Evolutionary conservation across 2,113 vertebrate genomes (phyloP), one percentile per base, ranked within the genome.

Genomic region (Porphyrio hochstetteri): DNA sequence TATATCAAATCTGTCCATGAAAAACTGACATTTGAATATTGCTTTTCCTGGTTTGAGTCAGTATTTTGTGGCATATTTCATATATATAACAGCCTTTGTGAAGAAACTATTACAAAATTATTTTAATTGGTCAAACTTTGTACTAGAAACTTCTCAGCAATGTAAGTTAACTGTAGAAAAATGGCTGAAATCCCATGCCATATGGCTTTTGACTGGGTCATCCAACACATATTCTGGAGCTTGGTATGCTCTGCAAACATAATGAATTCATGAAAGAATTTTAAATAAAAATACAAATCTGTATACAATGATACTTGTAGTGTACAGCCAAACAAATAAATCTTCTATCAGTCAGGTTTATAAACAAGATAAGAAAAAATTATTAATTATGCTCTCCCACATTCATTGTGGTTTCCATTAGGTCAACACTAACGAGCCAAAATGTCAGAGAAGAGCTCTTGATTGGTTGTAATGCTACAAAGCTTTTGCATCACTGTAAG

Each of bases 271-370:
- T 86, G 29, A 81, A 96, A 92, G 63, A 85, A 80, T 75, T 67
- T n/a, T 16, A 96, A 91, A 86, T 79, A 67, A 85, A 84, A 79
- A 80, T 56, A 82, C 71, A 96, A 80, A 96, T 85, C 81, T 91
- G 67, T 88, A 92, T 93, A 80, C 52, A 97, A 90, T 92, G 83
- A 96, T 53, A 89, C 31, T 61, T 63, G 16, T 4, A 65, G 23
- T 27, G 19, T 44, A 90, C 36, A 94, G 69, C 64, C 86, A 95
- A 96, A 70, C 52, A 97, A 97, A 93, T 86, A 95, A 86, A 97
- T 93, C 76, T 90, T 90, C 52, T 68, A 94, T n/a, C 85, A 93
- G 77, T 93, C 91, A 94, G 74, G 59, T 42, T 90, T 92, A 96
- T 90, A 96, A 97, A 95, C 40, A 83, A 87, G 36, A 79, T 75